Conservation (phyloP, 2,113 vertebrate species). For the Engraulis encrasicolus region DNA sequence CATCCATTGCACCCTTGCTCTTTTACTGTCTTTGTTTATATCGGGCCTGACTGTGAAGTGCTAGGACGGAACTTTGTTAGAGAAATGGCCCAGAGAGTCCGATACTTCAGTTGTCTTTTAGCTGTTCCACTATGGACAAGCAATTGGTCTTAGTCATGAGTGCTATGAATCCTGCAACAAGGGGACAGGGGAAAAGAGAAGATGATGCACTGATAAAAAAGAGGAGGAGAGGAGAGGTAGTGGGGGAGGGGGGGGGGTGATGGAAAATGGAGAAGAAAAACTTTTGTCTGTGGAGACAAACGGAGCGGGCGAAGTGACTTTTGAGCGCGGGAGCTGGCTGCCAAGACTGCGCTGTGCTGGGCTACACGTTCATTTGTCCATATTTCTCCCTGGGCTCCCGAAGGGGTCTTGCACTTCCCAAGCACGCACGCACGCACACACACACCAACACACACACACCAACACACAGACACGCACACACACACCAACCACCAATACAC, state of each 20-base stretch:
- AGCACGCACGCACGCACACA: too few species aligned
- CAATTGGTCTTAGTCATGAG: not conserved
- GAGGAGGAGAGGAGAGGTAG: not conserved
- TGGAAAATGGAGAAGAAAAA: conserved; percentile 27
- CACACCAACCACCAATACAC: too few species aligned
- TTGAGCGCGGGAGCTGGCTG: conserved; percentile 56
- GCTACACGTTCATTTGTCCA: conserved; percentile 73
- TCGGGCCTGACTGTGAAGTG: not conserved
- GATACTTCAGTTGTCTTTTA: not conserved
- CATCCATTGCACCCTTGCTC: not conserved
- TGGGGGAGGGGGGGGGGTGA: too few species aligned
- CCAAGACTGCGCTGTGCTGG: conserved; percentile 59
- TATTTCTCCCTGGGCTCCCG: conserved; percentile 61
- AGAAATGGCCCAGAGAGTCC: not conserved
- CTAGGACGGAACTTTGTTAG: not conserved
- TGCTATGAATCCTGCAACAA: not conserved
- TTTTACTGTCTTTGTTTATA: not conserved
- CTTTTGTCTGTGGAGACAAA: conserved; percentile 36
- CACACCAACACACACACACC: too few species aligned
- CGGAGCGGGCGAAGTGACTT: conserved; percentile 35
- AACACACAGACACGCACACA: too few species aligned
- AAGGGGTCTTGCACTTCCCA: conserved; percentile 31
- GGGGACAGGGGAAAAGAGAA: not conserved
- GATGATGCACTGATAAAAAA: not conserved
- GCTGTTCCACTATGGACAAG: not conserved